Evolutionary conservation across 2,888 invertebrate species (phyloP).

Genomic region (Xestia c-nigrum): DNA sequence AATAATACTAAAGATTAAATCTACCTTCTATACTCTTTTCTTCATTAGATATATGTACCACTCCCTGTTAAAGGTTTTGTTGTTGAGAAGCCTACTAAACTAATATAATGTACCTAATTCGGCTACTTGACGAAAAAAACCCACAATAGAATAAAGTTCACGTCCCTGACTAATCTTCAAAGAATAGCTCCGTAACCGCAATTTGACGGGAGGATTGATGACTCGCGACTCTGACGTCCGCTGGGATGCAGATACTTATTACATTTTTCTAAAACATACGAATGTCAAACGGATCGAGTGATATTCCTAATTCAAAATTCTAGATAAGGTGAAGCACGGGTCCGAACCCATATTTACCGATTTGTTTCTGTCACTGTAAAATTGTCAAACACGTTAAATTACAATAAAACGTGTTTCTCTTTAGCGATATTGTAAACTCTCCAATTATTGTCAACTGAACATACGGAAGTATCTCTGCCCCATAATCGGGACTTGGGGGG

Average conservation of each 20-base stretch:
- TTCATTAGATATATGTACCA: not conserved
- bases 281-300: not conserved
- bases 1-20: not conserved
- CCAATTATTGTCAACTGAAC: too few species aligned
- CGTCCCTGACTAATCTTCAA: constrained; percentile 4
- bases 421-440: too few species aligned
- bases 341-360: not conserved
- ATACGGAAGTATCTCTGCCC: too few species aligned
- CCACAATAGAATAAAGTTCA: not conserved
- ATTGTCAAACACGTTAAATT: too few species aligned
- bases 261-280: constrained; percentile 7
- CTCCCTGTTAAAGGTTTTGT: not conserved
- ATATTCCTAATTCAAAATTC: not conserved
- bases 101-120: not conserved
- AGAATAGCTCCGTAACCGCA: constrained; percentile 27
- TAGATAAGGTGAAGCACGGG: too few species aligned
- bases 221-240: not conserved
- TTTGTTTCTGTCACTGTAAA: too few species aligned
- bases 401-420: too few species aligned
- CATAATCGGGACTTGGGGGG: too few species aligned
- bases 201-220: constrained; percentile 17
- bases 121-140: not conserved
- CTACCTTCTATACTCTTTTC: not conserved
- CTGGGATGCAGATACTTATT: not conserved
- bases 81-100: not conserved